Evolutionary conservation across 2,113 vertebrate species (phyloP), one percentile per base, ranked within the genome.

Genomic region (Caranx melampygus): DNA sequence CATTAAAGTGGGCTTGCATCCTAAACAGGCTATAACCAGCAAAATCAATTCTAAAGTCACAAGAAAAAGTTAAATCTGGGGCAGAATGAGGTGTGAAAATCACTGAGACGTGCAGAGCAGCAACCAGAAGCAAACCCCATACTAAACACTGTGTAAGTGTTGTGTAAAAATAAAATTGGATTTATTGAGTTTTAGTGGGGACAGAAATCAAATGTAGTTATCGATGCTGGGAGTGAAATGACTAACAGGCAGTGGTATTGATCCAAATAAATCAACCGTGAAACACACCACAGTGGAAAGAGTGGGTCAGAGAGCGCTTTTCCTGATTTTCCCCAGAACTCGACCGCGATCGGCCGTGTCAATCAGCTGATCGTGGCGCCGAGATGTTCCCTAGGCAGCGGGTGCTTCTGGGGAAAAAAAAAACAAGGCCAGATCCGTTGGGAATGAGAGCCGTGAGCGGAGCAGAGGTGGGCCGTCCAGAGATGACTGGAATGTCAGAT

Each of bases 401-500:
- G 65, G 52, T 0, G 42, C 62, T 78, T 63, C 49, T 57, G 63
- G 58, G 85, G 26, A 26, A 26, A 26, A 26, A 26, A 65, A 62
- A 52, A 78, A 75, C 16, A 3, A 52, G 63, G 61, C 44, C 51
- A 0, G 58, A 58, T 54, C 77, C 66, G 9, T 1, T 47, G 82
- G 82, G 84, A 78, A 52, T 26, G 26, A 21, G 64, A 64, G 59
- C 75, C 37, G 31, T 6, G 61, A 60, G 58, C 14, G 4, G 74
- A 75, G 75, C 78, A 57, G 67, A 66, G 74, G 61, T 62, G 66
- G 79, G 82, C 61, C 4, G 67, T 62, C 68, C 78, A 74, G 52
- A 79, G 83, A 78, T 21, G 64, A 81, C 83, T 88, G 87, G 88
- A 89, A 89, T 83, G 86, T 71, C 78, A 83, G 86, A 89, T 90